A percentile compares a stretch with the other conserved stretches of the same genome.
phyloP scores from a whole-genome alignment of 2,888 invertebrate genomes.

The Argynnis bischoffii region DNA sequence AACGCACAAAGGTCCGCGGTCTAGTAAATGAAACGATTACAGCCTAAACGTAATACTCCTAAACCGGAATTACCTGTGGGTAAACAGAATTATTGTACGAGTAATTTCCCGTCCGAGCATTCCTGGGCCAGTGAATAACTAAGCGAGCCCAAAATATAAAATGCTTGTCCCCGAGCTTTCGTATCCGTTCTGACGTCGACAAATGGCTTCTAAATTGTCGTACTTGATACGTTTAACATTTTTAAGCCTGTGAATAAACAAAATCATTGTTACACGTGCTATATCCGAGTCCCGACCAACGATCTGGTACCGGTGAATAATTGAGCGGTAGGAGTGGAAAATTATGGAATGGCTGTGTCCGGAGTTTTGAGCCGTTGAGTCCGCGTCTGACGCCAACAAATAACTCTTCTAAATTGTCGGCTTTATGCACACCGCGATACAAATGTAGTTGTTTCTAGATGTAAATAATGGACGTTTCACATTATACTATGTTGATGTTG shows the following conservation, averaged over 20 bases:
- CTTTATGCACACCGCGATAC: constrained; percentile 41
- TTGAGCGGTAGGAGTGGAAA: constrained; percentile 69
- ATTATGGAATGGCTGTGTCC: constrained; percentile 69
- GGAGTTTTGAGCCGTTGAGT: constrained; percentile 48
- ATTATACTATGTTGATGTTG: not conserved
- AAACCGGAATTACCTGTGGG: constrained; percentile 63
- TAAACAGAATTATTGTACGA: constrained; percentile 64
- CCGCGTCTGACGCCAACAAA: constrained; percentile 48
- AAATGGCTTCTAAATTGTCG: constrained; percentile 2
- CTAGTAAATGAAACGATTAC: constrained; percentile 67
- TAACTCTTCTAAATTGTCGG: constrained; percentile 47
- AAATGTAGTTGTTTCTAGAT: constrained; percentile 39
- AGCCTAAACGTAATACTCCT: constrained; percentile 66
- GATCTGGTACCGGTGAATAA: constrained; percentile 69
- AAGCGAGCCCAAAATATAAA: constrained; percentile 3
- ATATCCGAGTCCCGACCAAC: constrained; percentile 65
- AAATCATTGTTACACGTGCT: constrained; percentile 60
- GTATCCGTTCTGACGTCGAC: not conserved
- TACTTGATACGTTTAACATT: constrained; percentile 3
- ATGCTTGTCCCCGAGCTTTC: not conserved
- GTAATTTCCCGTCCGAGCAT: not conserved
- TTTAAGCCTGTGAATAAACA: constrained; percentile 19
- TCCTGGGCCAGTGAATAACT: constrained; percentile 3
- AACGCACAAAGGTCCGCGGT: not conserved
- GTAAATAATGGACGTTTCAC: constrained; percentile 13